These are phyloP conservation scores for Actias luna DNA, from an alignment of 2,888 invertebrate genomes.

Conservation along the genomic window DNA sequence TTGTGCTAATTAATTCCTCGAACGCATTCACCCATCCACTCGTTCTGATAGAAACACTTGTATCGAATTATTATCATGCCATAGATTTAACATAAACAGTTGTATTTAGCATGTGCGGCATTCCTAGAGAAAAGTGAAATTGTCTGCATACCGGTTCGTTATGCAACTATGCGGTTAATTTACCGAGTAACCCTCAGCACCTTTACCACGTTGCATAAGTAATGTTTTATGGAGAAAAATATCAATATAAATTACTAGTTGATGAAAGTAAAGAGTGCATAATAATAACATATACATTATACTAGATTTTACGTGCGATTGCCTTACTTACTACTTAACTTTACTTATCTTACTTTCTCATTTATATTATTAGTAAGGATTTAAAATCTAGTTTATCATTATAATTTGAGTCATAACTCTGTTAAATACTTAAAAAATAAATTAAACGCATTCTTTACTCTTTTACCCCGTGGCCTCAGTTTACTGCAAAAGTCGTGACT, in stretches of 20 bases:
- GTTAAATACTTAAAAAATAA: not conserved
- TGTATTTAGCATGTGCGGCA: conserved; percentile 32
- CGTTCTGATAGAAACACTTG: not conserved
- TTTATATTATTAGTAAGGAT: no score
- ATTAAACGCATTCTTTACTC: not conserved
- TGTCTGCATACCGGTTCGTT: conserved; percentile 43
- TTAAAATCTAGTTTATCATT: no score
- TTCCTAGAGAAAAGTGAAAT: conserved; percentile 62
- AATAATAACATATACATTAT: no score
- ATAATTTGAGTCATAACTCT: no score
- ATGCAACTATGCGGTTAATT: conserved; percentile 52
- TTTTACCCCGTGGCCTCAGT: conserved; percentile 48
- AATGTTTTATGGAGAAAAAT: conserved; percentile 3
- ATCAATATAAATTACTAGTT: not conserved
- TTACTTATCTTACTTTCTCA: no score
- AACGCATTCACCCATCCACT: not conserved
- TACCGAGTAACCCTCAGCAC: conserved; percentile 34
- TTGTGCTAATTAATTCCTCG: not conserved
- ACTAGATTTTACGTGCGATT: no score
- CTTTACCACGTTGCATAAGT: conserved; percentile 1
- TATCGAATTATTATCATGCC: not conserved
- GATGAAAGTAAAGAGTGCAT: no score
- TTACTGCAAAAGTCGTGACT: conserved; percentile 55
- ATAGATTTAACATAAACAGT: conserved; percentile 15
- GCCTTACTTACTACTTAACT: no score